Conservation (phyloP, 2,888 invertebrate genomes). For the Oeneis ivallda region DNA sequence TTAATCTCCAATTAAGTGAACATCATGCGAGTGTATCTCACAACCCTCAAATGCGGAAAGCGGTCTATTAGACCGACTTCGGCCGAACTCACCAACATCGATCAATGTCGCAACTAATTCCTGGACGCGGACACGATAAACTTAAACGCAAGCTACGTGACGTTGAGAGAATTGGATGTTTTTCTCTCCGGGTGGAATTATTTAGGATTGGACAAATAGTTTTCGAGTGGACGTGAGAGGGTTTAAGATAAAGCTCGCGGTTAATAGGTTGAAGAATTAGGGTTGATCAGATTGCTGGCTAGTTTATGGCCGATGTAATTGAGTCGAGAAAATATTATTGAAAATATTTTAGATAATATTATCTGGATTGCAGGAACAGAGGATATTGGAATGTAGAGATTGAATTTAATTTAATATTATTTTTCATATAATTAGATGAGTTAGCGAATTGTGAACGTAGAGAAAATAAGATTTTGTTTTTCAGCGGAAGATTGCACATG, state of each 20-base stretch:
- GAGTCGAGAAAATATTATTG: constrained; percentile 29
- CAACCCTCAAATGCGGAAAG: constrained; percentile 37
- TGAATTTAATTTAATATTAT: constrained; percentile 11
- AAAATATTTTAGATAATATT: constrained; percentile 17
- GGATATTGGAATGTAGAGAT: constrained; percentile 1
- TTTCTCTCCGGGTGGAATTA: constrained; percentile 57
- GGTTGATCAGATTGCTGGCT: constrained; percentile 35
- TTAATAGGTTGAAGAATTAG: constrained; percentile 45
- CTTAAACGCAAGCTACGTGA: constrained; percentile 53
- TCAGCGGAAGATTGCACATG: background rate
- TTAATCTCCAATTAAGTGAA: constrained; percentile 36
- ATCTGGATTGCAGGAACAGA: background rate
- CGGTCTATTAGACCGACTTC: constrained; percentile 45
- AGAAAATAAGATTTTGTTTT: constrained; percentile 8
- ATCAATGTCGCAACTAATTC: constrained; percentile 58
- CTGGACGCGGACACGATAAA: constrained; percentile 53
- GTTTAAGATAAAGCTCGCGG: constrained; percentile 47
- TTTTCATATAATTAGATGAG: constrained; percentile 3
- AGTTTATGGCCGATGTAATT: constrained; percentile 23
- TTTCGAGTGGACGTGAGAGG: constrained; percentile 53
- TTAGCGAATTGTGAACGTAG: background rate
- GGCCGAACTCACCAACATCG: constrained; percentile 45
- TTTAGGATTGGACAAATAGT: constrained; percentile 66
- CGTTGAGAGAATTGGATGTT: constrained; percentile 53
- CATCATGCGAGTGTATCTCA: constrained; percentile 30